Evolutionary conservation across 2,797 vertebrate genomes (phyloP), one percentile per base, ranked within the genome.

Genomic region (Xiphorhynchus erythropygius): DNA sequence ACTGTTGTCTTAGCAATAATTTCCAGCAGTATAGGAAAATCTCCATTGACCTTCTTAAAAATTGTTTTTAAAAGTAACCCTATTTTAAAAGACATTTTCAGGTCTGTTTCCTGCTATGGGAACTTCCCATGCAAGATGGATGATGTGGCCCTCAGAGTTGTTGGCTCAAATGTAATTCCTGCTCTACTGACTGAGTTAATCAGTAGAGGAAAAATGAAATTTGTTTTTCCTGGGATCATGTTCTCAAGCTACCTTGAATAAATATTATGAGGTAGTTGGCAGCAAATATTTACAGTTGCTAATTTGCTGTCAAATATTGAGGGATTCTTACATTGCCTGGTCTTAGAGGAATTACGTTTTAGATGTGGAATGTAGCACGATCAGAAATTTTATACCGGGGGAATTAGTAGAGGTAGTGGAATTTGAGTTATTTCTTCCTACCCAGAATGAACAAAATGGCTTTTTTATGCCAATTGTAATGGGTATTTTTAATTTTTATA

Each of bases 191-290:
- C 56, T 41, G 16, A 57, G 37, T 67, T 95, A 65, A 87, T 89
- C 59, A 53, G 10, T 18, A 80, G 49, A 74, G 64, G 63, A 84
- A 62, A 49, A 90, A 89, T 44, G 10, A 71, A 86, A 63, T 82
- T 95, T 93, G 46, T 49, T 89, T 92, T 92, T 87, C 93, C 71
- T 90, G 21, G 68, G 64, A 59, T 87, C n/a, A 2, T 37, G 52
- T n/a, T 70, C 59, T 92, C 49, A 59, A 50, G 27, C 44, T 63
- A 42, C 74, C 60, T 74, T 92, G 53, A 84, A 49, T 77, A 93
- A 96, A 80, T 27, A 35, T 67, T 55, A 24, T 37, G 68, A 79
- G 46, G 56, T 28, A 76, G 52, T 25, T 89, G 63, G 46, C 25
- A 50, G 81, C 64, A 85, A 79, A 77, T 87, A 87, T 92, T 94